A percentile compares a stretch with the other conserved stretches of the same genome.
Conservation (phyloP, 2,888 invertebrate genomes). For the Papilio demoleus region DNA sequence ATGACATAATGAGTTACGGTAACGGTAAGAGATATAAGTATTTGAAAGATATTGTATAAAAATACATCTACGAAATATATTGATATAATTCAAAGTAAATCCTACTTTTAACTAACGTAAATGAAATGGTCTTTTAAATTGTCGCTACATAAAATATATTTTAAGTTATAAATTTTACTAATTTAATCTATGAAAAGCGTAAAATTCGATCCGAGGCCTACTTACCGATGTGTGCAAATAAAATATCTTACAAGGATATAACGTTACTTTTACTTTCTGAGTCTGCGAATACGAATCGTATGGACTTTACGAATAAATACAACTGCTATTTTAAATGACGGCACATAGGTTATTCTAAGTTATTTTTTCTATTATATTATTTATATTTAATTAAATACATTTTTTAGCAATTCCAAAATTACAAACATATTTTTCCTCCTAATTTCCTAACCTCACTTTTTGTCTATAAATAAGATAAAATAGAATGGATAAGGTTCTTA, state of each 20-base stretch:
- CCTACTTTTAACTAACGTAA: too few relatives aligned
- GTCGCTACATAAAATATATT: too few relatives aligned
- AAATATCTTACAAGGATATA: slow-evolving; percentile 38
- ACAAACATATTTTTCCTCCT: too few relatives aligned
- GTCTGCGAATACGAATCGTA: slow-evolving; percentile 24
- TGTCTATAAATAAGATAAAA: neutral
- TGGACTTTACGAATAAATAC: slow-evolving; percentile 17
- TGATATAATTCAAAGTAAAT: too few relatives aligned
- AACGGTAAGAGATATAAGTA: neutral
- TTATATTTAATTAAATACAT: too few relatives aligned
- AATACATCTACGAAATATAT: too few relatives aligned
- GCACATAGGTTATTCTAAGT: neutral
- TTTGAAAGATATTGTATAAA: neutral
- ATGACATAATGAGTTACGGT: neutral
- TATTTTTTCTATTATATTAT: neutral
- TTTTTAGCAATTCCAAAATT: too few relatives aligned
- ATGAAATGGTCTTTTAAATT: too few relatives aligned
- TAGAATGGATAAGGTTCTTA: neutral
- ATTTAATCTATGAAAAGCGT: slow-evolving; percentile 22
- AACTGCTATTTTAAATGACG: neutral
- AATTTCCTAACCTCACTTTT: neutral
- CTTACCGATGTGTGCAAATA: slow-evolving; percentile 35
- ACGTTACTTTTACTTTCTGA: slow-evolving; percentile 39
- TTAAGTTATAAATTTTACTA: neutral
- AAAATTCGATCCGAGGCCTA: slow-evolving; percentile 38